Percentiles rank a stretch among this genome's conserved stretches.
These are phyloP conservation scores for Calephelis virginiensis DNA, from an alignment of 1,140 invertebrate genomes.

Conservation along the genomic window DNA sequence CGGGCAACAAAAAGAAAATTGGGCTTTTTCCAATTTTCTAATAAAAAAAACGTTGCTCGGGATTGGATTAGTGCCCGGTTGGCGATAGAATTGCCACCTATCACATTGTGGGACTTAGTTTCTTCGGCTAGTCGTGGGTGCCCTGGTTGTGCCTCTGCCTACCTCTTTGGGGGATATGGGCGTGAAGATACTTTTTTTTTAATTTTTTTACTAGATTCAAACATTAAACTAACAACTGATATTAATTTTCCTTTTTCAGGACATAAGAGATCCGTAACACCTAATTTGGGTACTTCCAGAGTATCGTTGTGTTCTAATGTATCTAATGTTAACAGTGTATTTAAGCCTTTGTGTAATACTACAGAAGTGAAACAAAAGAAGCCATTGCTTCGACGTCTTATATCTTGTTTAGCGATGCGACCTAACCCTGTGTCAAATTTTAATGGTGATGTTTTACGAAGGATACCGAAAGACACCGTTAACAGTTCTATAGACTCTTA, in stretches of 20 bases:
- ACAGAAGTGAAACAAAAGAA: slow-evolving; percentile 42
- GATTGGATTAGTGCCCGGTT: too few species aligned
- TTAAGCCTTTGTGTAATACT: slow-evolving; percentile 23
- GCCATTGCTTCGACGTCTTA: slow-evolving; percentile 49
- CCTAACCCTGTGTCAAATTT: slow-evolving; percentile 36
- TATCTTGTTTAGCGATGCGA: slow-evolving; percentile 57
- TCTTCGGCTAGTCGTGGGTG: too few species aligned
- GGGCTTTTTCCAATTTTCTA: too few species aligned
- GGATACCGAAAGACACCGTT: slow-evolving; percentile 24
- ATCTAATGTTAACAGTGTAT: slow-evolving; percentile 24
- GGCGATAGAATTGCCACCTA: too few species aligned
- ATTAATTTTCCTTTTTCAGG: slow-evolving; percentile 34
- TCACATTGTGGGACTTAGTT: too few species aligned
- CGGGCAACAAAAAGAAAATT: too few species aligned
- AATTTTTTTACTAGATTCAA: too few species aligned
- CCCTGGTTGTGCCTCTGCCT: too few species aligned
- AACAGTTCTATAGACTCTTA: slow-evolving; percentile 57
- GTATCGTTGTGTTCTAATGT: slow-evolving; percentile 41
- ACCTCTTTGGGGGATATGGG: too few species aligned
- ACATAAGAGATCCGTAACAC: slow-evolving; percentile 45
- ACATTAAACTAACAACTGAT: not conserved
- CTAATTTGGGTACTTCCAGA: slow-evolving; percentile 57
- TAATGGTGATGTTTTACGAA: slow-evolving; percentile 28
- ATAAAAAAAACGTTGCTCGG: too few species aligned
- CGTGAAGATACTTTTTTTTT: too few species aligned